These are phyloP conservation scores for Mylabris sibirica DNA, from an alignment of 2,888 invertebrate genomes.

Conservation along the genomic window DNA sequence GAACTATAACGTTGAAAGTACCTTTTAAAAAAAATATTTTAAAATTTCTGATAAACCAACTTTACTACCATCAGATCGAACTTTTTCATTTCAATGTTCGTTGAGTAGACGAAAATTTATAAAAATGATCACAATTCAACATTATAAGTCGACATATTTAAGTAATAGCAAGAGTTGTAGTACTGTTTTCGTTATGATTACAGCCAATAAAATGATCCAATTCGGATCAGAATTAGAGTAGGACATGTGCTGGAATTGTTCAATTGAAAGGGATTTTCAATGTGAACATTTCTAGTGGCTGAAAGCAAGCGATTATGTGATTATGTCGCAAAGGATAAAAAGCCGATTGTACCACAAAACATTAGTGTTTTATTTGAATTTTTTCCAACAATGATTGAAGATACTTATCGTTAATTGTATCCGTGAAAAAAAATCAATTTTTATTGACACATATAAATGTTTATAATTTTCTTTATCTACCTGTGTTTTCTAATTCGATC, in stretches of 20 bases:
- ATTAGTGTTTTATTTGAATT: background rate
- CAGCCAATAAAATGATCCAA: background rate
- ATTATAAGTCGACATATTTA: background rate
- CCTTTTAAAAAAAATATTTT: background rate
- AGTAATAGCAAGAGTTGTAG: background rate
- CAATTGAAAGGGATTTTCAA: background rate
- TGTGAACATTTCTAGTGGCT: background rate
- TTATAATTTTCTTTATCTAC: too few relatives aligned
- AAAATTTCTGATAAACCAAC: background rate
- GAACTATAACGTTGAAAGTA: background rate
- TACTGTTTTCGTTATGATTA: background rate
- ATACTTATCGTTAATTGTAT: too few relatives aligned
- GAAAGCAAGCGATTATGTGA: background rate
- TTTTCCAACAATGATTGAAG: too few relatives aligned
- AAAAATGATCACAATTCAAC: background rate
- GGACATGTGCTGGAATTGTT: background rate
- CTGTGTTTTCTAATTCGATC: too few relatives aligned
- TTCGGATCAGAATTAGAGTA: background rate
- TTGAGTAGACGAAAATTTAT: background rate
- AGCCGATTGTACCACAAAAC: background rate
- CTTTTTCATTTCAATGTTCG: too few relatives aligned
- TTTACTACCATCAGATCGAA: background rate
- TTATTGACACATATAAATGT: too few relatives aligned
- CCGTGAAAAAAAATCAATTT: too few relatives aligned
- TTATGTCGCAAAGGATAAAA: background rate